Base-by-base conservation (phyloP, 2,797 vertebrate species). In the Argyrosomus regius region DNA sequence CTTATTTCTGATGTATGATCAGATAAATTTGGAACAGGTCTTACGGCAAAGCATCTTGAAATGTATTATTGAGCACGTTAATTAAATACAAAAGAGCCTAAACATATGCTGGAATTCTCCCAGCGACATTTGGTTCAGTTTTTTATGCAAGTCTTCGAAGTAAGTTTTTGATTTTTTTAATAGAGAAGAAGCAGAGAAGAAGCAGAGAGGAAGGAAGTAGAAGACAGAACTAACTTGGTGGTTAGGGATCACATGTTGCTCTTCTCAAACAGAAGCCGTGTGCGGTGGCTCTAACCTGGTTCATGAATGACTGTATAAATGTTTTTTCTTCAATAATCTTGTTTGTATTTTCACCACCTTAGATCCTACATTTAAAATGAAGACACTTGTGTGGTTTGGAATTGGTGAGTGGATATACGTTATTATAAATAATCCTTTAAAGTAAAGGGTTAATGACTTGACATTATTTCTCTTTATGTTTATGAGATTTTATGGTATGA, bases 341-440 rank as follows among this genome's bases (percentile, higher is more conserved):
- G 5, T 78, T 14, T 66, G 3, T 48, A 10, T 39, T 65, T 77
- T 39, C 13, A 62, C 24, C 17, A 0, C 11, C 0, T 58, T 43
- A 86, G 88, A 75, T 65, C 41, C 67, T 48, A 52, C 41, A 5
- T 72, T 69, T 1, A 66, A 52, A 81, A 91, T 92, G 92, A 91
- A 81, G 82, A 80, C 7, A 12, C 3, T 85, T 7, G 4, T 78
- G 43, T 87, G 75, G 62, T 81, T 93, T 61, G 61, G 41, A 4
- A 74, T 92, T 62, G 89, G 93, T 95, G 77, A 92, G 93, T 92
- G 10, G 59, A 43, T 60, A 52, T 60, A 59, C 5, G 12, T 73
- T 0, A 39, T 10, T 31, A 4, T 59, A 0, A 75, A 56, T 28
- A 7, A n/a, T 50, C 1, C n/a, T 35, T 62, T 45, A 61, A 46